phyloP scores from a whole-genome alignment of 2,888 invertebrate genomes.

The Alviniconcha strummeri region DNA sequence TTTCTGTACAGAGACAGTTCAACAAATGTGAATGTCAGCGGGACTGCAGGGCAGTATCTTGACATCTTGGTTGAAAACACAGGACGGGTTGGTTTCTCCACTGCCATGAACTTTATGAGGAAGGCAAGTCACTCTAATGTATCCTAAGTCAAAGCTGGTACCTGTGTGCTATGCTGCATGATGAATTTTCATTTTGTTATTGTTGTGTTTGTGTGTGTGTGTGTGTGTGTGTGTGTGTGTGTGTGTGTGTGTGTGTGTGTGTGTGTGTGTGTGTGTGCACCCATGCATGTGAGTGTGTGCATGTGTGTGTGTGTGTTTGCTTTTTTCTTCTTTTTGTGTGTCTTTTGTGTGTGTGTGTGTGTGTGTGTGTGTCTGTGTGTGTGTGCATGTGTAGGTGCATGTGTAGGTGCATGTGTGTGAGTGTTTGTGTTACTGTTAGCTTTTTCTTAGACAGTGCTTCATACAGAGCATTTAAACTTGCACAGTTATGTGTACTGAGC shows the following conservation, averaged over 20 bases:
- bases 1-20: slow-evolving; percentile 32
- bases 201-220: background rate
- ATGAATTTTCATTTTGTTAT: background rate
- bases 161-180: background rate
- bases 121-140: slow-evolving; percentile 52
- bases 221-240: background rate
- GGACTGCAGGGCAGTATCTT: slow-evolving; percentile 58
- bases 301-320: too few relatives aligned
- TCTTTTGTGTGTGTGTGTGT: too few relatives aligned
- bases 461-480: too few relatives aligned
- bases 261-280: too few relatives aligned
- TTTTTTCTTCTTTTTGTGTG: too few relatives aligned
- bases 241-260: too few relatives aligned
- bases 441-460: too few relatives aligned
- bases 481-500: too few relatives aligned
- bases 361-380: slow-evolving; percentile 9
- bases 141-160: too few relatives aligned
- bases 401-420: background rate
- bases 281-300: too few relatives aligned
- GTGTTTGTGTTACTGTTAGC: too few relatives aligned
- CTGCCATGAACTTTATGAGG: slow-evolving; percentile 62
- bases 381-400: background rate
- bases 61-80: slow-evolving; percentile 76
- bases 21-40: slow-evolving; percentile 57
- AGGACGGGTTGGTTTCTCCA: slow-evolving; percentile 74